These are phyloP conservation scores for Eulacestoma nigropectus DNA, from an alignment of 2,113 vertebrate species.

Conservation along the genomic window DNA sequence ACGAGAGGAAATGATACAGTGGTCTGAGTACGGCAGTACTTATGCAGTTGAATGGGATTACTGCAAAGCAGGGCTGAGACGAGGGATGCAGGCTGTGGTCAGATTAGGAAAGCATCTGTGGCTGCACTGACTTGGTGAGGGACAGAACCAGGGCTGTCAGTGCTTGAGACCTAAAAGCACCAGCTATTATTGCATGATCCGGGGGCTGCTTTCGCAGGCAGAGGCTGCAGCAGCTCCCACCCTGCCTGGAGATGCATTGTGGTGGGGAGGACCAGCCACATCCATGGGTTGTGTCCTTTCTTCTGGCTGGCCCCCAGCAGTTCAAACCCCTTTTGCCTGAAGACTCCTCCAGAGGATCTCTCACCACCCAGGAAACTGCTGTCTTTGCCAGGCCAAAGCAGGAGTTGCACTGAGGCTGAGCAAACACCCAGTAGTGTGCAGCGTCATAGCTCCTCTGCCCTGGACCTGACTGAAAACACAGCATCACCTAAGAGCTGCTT, in stretches of 20 bases:
- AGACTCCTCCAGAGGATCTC: not conserved
- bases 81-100: not conserved
- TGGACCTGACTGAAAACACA: not conserved
- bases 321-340: not conserved
- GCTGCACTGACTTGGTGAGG: not conserved
- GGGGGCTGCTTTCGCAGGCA: not conserved
- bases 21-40: not conserved
- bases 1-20: not conserved
- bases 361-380: not conserved
- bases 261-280: not conserved
- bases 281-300: not conserved
- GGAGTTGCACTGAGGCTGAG: not conserved
- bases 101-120: not conserved
- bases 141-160: not conserved
- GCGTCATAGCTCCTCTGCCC: not conserved
- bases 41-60: not conserved
- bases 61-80: not conserved
- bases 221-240: not conserved
- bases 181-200: fast-evolving
- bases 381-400: not conserved
- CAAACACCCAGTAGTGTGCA: fast-evolving
- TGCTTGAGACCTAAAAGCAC: not conserved
- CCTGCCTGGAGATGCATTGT: not conserved
- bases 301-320: not conserved
- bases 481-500: not conserved